phyloP scores from a whole-genome alignment of 2,797 vertebrate genomes.

The Brachymystax lenok region DNA sequence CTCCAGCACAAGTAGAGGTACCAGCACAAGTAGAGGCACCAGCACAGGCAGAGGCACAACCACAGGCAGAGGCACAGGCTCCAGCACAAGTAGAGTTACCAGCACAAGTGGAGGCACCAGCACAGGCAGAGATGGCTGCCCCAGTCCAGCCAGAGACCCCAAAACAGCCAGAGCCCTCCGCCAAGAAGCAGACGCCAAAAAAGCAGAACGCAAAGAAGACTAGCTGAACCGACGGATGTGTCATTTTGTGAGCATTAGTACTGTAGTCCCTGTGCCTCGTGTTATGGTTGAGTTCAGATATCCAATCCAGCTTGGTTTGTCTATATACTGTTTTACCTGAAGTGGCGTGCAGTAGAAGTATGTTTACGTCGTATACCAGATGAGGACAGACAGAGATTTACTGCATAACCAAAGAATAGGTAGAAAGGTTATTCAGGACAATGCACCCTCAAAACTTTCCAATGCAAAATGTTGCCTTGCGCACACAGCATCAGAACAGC shows the following conservation, averaged over 20 bases:
- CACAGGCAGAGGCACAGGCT: neutral
- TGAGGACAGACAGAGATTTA: constrained; percentile 24
- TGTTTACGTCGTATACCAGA: constrained; percentile 1
- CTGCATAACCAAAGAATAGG: constrained; percentile 1
- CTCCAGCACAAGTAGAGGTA: neutral
- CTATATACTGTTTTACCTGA: neutral
- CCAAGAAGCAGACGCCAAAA: constrained; percentile 63
- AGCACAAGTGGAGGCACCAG: neutral
- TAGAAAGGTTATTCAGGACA: neutral
- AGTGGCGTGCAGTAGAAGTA: neutral
- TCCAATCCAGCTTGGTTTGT: constrained; percentile 21
- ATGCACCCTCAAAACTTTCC: neutral
- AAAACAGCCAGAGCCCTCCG: constrained; percentile 19
- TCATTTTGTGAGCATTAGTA: neutral
- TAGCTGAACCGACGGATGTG: constrained; percentile 26
- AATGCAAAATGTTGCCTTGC: neutral
- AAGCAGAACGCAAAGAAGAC: constrained; percentile 60
- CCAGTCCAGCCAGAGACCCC: constrained; percentile 9
- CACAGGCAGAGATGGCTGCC: neutral
- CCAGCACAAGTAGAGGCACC: constrained; percentile 11
- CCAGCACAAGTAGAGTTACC: neutral
- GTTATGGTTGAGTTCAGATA: constrained; percentile 2
- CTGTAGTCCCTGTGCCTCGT: constrained; percentile 5
- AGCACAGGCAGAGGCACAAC: neutral
- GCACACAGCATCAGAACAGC: neutral